These are phyloP conservation scores for Tachyglossus aculeatus DNA, from an alignment of 2,797 vertebrate species.

Conservation along the genomic window DNA sequence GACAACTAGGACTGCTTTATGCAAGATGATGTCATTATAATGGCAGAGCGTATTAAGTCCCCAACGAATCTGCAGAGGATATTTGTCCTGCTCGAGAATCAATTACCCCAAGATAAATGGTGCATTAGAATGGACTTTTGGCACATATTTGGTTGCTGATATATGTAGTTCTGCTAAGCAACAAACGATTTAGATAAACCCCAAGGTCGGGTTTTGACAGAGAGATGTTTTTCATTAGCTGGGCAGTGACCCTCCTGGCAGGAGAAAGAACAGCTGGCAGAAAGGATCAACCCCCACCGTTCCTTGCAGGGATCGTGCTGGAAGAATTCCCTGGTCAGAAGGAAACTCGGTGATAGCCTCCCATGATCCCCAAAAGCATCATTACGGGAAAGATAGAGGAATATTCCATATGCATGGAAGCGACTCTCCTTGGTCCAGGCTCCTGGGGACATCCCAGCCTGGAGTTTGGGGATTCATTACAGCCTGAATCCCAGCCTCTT, in stretches of 20 bases:
- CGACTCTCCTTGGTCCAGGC: constrained; percentile 35
- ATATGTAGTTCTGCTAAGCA: constrained; percentile 59
- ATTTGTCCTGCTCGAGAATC: constrained; percentile 70
- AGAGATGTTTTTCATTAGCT: constrained; percentile 67
- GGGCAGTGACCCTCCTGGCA: constrained; percentile 58
- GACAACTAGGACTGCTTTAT: constrained; percentile 59
- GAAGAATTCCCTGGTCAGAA: constrained; percentile 17
- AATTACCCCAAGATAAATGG: constrained; percentile 66
- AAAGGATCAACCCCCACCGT: constrained; percentile 33
- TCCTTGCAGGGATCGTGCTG: not conserved
- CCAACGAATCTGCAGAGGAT: constrained; percentile 41
- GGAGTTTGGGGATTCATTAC: constrained; percentile 28
- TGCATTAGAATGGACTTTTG: constrained; percentile 66
- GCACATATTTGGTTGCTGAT: constrained; percentile 64
- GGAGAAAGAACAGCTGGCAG: constrained; percentile 42
- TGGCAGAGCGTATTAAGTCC: constrained; percentile 54
- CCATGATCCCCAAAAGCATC: constrained; percentile 7
- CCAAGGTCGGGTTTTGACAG: constrained; percentile 65
- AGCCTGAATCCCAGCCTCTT: constrained; percentile 57
- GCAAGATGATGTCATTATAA: constrained; percentile 60
- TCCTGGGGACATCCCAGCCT: constrained; percentile 40
- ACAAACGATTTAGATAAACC: constrained; percentile 67
- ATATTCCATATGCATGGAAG: constrained; percentile 50
- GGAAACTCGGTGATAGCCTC: not conserved
- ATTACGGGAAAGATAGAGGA: constrained; percentile 40